Evolutionary conservation across 2,113 vertebrate species (phyloP), one percentile per base, ranked within the genome.

Genomic region (Myotis lucifugus): DNA sequence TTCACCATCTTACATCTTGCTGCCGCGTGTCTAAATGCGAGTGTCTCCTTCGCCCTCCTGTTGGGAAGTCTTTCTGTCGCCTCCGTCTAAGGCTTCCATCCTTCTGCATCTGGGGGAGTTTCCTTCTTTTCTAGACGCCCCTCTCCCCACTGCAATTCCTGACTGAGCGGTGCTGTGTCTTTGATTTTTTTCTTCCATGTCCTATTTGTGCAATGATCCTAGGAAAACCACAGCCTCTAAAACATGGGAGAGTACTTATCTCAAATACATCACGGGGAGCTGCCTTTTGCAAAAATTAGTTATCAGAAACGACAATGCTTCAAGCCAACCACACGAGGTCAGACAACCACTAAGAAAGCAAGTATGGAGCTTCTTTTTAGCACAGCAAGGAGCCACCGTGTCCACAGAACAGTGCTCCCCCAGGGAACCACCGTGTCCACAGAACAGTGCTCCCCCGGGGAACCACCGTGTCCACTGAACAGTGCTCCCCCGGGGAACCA

Each of bases 311-410:
- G 50, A 83, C 34, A 83, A 64, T 96, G 32, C 54, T 74, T 15
- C 48, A n/a, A 34, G 1, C 0, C 0, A 21, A n/a, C 74, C 97
- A 96, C 93, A 74, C 56, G 95, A 54, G 91, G 91, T 15, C 95
- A 94, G 93, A 6, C 37, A 76, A 17, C 2, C 23, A 93, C 76
- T 23, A 42, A 76, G 56, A 69, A 95, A 90, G 25, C 6, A 10
- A 72, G 21, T 3, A 32, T 15, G 7, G 6, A 3, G 17, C 34
- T 9, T 4, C 6, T n/a, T 7, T 9, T 48, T 14, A 18, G 74
- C 85, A 2, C n/a, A n/a, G 32, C 11, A 6, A 85, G 54, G 79
- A 64, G 72, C 29, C 42, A 9, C 11, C 34, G 6, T 21, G 18
- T 19, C 18, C 52, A 54, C 52, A 21, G 2, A 54, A 54, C 18